Percentiles rank a stretch among this genome's conserved stretches.
Conservation (phyloP, 2,113 vertebrate species). For the Tenebrosternarchus preto region DNA sequence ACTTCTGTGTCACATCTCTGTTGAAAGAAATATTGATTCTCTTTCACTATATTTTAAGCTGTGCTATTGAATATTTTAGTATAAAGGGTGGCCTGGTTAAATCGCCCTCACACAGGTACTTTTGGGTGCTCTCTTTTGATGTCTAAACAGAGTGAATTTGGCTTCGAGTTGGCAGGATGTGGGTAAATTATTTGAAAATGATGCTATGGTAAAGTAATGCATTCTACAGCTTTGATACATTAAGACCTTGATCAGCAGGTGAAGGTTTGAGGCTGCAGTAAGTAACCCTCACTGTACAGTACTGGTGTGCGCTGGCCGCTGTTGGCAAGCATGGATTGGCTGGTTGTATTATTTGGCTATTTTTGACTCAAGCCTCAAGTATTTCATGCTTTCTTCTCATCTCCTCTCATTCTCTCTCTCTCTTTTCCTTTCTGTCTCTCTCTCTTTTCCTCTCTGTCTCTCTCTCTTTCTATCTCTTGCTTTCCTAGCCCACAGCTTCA, state of each 20-base stretch:
- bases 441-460: slow-evolving; percentile 6
- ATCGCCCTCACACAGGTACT: slow-evolving; percentile 8
- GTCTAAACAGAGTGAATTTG: slow-evolving; percentile 3
- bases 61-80: slow-evolving; percentile 33
- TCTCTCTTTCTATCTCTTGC: neutral
- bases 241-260: neutral
- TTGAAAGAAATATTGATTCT: slow-evolving; percentile 39
- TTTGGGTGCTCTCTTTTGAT: neutral
- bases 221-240: neutral
- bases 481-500: neutral
- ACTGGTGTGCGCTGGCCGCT: no score
- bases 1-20: slow-evolving; percentile 23
- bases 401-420: neutral
- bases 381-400: neutral
- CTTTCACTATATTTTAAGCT: slow-evolving; percentile 33
- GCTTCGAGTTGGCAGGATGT: neutral
- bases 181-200: neutral
- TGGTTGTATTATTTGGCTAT: no score
- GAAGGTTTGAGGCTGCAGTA: neutral
- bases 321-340: no score
- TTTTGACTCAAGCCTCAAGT: neutral
- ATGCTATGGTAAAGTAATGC: neutral
- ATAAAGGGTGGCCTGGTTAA: slow-evolving; percentile 25
- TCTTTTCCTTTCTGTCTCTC: neutral
- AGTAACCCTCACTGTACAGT: no score